Percentiles rank a stretch among this genome's conserved stretches.
Conservation (phyloP, 2,113 vertebrate genomes). For the Sceloporus undulatus region DNA sequence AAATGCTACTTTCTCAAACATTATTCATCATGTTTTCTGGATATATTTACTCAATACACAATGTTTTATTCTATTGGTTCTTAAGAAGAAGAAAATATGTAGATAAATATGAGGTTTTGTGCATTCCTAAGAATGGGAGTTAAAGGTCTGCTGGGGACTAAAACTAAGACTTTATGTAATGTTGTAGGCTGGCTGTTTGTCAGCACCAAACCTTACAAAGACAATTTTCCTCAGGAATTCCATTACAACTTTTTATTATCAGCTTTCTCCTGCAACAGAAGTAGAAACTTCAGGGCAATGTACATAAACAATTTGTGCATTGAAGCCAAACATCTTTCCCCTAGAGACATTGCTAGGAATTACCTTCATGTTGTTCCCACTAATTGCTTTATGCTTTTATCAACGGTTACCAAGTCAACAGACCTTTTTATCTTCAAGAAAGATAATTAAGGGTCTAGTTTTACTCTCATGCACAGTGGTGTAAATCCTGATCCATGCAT, state of each 20-base stretch:
- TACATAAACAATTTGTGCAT: conserved; percentile 25
- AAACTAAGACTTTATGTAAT: background rate
- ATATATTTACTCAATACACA: background rate
- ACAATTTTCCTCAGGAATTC: background rate
- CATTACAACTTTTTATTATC: conserved; percentile 8
- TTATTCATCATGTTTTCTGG: background rate
- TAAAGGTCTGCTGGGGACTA: background rate
- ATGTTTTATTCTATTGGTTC: background rate
- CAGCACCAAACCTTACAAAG: background rate
- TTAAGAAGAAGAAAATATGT: background rate
- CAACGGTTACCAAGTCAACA: background rate
- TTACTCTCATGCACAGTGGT: conserved; percentile 5
- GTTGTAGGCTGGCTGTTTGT: background rate
- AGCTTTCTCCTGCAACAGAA: conserved; percentile 9
- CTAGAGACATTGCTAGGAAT: conserved; percentile 9
- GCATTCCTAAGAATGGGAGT: background rate
- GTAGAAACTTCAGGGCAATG: conserved; percentile 15
- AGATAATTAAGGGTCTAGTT: conserved; percentile 23
- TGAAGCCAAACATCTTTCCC: conserved; percentile 8
- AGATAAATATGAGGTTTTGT: background rate
- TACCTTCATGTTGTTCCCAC: conserved; percentile 3
- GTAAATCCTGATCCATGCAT: conserved; percentile 4
- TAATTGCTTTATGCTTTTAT: conserved; percentile 24
- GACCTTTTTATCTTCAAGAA: conserved; percentile 28
- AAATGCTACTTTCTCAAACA: background rate